Evolutionary conservation across 1,140 invertebrate species (phyloP).

Genomic region (Ceratina japonica): DNA sequence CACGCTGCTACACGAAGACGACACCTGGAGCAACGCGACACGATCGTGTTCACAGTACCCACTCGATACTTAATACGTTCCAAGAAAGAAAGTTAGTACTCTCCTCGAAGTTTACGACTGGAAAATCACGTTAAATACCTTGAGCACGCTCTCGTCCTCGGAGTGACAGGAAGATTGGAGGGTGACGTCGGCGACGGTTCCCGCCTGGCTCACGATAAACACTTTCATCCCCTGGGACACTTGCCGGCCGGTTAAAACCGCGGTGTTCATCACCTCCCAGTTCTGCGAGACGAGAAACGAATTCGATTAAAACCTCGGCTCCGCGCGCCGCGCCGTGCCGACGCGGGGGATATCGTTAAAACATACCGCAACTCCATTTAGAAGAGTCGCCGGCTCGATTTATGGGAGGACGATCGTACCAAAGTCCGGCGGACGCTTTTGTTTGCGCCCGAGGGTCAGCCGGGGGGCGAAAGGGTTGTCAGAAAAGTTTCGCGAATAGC

Average conservation of each 20-base stretch:
- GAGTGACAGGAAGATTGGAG: conserved; percentile 97
- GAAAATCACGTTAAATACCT: conserved; percentile 82
- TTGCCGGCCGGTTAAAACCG: conserved; percentile 95
- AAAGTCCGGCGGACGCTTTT: conserved; percentile 15
- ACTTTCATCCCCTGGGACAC: conserved; percentile 97
- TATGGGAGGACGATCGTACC: conserved; percentile 19
- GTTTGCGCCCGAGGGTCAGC: conserved; percentile 17
- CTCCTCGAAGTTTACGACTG: too few relatives aligned
- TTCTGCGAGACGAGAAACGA: conserved; percentile 83
- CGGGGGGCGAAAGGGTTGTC: background rate
- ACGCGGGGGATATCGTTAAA: conserved; percentile 31
- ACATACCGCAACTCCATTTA: conserved; percentile 3
- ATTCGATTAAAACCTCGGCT: conserved; percentile 36
- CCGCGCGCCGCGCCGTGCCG: background rate
- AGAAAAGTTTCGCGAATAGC: conserved; percentile 36
- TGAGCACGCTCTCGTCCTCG: conserved; percentile 96
- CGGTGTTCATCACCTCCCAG: conserved; percentile 97
- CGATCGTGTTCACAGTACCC: too few relatives aligned
- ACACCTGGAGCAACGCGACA: conserved; percentile 84
- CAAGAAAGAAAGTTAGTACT: too few relatives aligned
- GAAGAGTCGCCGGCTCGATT: conserved; percentile 4
- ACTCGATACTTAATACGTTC: too few relatives aligned
- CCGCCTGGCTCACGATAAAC: conserved; percentile 95
- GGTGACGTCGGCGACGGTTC: conserved; percentile 96
- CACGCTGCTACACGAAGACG: conserved; percentile 96